Evolutionary conservation across 2,797 vertebrate genomes (phyloP).

Genomic region (Mergus octosetaceus): DNA sequence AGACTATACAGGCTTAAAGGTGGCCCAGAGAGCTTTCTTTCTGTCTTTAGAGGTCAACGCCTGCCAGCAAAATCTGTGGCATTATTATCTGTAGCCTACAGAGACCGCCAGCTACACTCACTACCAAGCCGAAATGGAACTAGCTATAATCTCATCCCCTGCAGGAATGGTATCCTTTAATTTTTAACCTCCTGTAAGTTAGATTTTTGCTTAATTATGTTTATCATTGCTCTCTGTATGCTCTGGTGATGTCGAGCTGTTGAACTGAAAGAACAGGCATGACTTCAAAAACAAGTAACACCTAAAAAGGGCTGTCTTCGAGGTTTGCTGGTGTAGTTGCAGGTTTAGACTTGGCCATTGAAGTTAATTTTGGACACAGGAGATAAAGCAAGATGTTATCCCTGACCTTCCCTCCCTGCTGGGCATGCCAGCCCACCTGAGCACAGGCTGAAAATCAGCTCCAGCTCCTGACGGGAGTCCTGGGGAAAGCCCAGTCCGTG

Average conservation of each 20-base stretch:
- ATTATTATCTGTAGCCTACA: neutral
- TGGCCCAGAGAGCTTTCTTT: neutral
- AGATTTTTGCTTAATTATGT: constrained; percentile 28
- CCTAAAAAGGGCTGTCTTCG: neutral
- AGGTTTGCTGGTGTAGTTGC: neutral
- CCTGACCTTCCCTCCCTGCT: no score
- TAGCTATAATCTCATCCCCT: neutral
- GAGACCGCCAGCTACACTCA: neutral
- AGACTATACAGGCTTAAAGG: neutral
- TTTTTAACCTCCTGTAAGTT: constrained; percentile 6
- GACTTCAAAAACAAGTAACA: neutral
- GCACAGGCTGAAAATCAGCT: no score
- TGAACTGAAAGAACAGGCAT: neutral
- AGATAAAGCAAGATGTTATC: neutral
- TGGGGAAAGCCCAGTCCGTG: no score
- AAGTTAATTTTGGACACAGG: fast-evolving
- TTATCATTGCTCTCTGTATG: neutral
- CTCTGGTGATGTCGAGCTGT: neutral
- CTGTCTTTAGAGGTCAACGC: neutral
- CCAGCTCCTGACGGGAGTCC: no score
- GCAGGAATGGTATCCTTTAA: neutral
- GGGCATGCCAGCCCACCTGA: neutral
- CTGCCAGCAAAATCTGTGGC: neutral
- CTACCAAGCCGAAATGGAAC: neutral
- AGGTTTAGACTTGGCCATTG: fast-evolving